Evolutionary conservation across 2,797 vertebrate genomes (phyloP).

Genomic region (Myotis vivesi): DNA sequence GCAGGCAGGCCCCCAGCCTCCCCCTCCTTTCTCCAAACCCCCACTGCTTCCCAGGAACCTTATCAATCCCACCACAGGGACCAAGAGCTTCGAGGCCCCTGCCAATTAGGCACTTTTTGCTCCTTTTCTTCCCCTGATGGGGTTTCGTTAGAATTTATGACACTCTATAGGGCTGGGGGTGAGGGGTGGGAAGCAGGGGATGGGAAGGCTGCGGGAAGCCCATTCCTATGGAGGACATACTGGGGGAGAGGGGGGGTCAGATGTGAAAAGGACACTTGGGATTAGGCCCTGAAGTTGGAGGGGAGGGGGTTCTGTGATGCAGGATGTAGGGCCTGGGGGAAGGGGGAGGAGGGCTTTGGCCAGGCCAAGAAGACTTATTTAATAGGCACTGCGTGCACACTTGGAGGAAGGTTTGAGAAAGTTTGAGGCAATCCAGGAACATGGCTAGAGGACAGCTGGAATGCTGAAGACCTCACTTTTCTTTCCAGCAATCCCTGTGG

Average conservation of each 20-base stretch:
- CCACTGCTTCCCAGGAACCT: conserved; percentile 81
- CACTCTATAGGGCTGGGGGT: conserved; percentile 66
- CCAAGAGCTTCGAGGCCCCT: conserved; percentile 74
- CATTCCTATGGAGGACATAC: conserved; percentile 58
- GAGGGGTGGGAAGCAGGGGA: conserved; percentile 67
- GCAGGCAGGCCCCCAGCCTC: conserved; percentile 72
- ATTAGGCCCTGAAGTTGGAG: conserved; percentile 42
- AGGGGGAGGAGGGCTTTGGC: conserved; percentile 58
- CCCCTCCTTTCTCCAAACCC: conserved; percentile 72
- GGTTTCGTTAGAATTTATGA: conserved; percentile 75
- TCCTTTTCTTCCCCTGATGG: conserved; percentile 71
- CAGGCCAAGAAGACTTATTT: conserved; percentile 72
- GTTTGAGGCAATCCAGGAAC: conserved; percentile 40
- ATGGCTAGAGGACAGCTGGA: not conserved
- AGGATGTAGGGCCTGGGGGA: conserved; percentile 41
- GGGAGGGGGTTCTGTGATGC: not conserved
- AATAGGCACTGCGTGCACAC: conserved; percentile 46
- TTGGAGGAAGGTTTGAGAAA: conserved; percentile 63
- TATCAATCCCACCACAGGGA: conserved; percentile 78
- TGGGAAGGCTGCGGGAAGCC: conserved; percentile 54
- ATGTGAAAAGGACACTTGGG: conserved; percentile 32
- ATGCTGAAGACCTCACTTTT: conserved; percentile 7
- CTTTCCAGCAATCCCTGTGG: not conserved
- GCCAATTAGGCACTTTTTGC: conserved; percentile 77
- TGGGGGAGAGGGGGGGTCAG: conserved; percentile 60